Conservation (phyloP, 2,797 vertebrate genomes). For the Gephyroberyx darwinii region DNA sequence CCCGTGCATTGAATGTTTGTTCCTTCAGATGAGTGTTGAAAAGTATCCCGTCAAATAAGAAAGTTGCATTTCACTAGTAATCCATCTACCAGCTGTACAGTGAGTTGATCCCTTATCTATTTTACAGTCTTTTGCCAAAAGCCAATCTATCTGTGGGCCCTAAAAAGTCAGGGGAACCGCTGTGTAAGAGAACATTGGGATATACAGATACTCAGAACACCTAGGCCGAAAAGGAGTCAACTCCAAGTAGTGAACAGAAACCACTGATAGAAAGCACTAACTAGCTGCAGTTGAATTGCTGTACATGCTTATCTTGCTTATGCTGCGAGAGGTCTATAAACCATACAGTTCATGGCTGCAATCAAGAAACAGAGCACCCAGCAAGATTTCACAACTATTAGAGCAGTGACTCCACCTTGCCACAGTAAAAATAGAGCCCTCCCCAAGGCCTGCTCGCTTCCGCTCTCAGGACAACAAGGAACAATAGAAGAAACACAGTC, state of each 20-base stretch:
- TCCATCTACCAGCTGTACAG: neutral
- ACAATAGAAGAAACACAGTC: conserved; percentile 63
- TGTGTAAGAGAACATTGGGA: neutral
- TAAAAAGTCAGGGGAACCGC: neutral
- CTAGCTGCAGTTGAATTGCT: neutral
- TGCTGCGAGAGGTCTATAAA: conserved; percentile 15
- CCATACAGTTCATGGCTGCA: conserved; percentile 21
- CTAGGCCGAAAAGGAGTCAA: neutral
- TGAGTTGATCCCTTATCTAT: neutral
- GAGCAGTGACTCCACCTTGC: conserved; percentile 72
- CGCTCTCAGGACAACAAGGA: conserved; percentile 70
- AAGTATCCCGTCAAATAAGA: neutral
- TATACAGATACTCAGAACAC: neutral
- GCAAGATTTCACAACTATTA: conserved; percentile 71
- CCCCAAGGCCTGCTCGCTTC: conserved; percentile 70
- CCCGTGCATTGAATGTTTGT: no score
- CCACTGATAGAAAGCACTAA: neutral
- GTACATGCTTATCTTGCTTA: conserved; percentile 9
- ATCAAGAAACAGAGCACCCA: conserved; percentile 53
- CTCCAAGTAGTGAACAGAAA: no score
- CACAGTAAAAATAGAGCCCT: conserved; percentile 68
- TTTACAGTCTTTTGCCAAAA: neutral
- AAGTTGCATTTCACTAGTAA: neutral
- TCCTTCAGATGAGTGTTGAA: no score
- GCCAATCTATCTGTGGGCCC: neutral